phyloP scores from a whole-genome alignment of 2,888 invertebrate species.

The Andrena fulva region DNA sequence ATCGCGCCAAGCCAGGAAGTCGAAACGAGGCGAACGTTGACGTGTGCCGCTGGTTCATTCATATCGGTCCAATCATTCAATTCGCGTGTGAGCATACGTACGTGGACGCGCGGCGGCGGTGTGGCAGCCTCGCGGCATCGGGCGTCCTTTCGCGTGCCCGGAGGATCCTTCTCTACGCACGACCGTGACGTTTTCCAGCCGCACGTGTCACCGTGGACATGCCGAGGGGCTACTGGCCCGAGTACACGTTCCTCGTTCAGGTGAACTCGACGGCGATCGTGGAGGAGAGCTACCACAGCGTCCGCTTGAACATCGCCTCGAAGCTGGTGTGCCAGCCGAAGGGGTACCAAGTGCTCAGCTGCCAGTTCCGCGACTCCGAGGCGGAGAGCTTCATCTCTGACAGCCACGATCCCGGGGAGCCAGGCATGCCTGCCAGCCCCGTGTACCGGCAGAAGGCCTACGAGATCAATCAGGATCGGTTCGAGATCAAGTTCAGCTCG shows the following conservation, averaged over 20 bases:
- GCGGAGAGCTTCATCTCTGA: conserved; percentile 72
- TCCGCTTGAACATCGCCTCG: conserved; percentile 66
- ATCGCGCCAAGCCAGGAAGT: neutral
- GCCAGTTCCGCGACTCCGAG: conserved; percentile 66
- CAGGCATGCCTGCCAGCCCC: conserved; percentile 10
- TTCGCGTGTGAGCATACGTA: conserved; percentile 4
- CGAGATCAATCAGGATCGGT: conserved; percentile 66
- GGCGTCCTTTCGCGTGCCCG: neutral
- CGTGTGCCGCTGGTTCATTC: conserved; percentile 33
- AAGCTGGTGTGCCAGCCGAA: conserved; percentile 70
- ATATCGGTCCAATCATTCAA: conserved; percentile 50
- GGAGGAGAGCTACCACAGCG: conserved; percentile 56
- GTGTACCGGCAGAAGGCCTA: conserved; percentile 56
- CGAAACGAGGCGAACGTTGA: conserved; percentile 1
- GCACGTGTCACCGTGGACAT: conserved; percentile 55
- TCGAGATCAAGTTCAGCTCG: conserved; percentile 73
- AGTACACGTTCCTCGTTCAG: conserved; percentile 75
- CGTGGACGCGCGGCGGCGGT: conserved; percentile 9
- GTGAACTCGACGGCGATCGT: conserved; percentile 75
- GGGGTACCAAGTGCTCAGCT: conserved; percentile 44
- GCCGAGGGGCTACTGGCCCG: conserved; percentile 75
- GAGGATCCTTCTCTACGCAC: neutral
- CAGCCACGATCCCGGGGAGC: conserved; percentile 23
- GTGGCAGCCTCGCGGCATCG: neutral
- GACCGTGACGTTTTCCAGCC: conserved; percentile 43